Conservation (phyloP, 1,140 invertebrate genomes). For the Procambarus clarkii region DNA sequence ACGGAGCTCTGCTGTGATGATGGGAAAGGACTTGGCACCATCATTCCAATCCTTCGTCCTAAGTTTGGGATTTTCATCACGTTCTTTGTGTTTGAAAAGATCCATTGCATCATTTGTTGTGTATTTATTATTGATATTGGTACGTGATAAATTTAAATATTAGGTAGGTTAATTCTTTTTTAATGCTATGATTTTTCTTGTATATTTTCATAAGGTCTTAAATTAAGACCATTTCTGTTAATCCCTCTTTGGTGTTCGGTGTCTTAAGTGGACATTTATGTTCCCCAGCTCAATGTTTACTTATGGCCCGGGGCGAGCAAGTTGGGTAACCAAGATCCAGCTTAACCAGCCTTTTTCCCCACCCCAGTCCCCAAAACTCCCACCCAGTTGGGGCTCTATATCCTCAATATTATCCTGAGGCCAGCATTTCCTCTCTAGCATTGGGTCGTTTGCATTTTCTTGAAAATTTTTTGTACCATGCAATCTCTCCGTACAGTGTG, state of each 20-base stretch:
- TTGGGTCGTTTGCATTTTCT: background rate
- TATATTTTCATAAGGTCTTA: conserved; percentile 50
- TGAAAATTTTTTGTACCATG: conserved; percentile 39
- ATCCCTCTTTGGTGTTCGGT: conserved; percentile 50
- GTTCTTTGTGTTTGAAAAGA: conserved; percentile 44
- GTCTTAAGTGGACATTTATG: conserved; percentile 29
- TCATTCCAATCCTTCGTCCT: conserved; percentile 54
- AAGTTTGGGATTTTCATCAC: conserved; percentile 33
- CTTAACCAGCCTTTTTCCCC: conserved; percentile 23
- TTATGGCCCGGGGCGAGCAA: conserved; percentile 4
- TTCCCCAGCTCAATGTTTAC: conserved; percentile 34
- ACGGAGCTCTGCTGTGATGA: conserved; percentile 43
- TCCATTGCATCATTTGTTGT: conserved; percentile 62
- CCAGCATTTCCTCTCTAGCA: conserved; percentile 29
- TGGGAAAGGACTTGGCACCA: conserved; percentile 52
- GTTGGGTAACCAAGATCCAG: conserved; percentile 14
- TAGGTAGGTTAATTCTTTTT: conserved; percentile 57
- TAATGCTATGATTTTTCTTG: conserved; percentile 22
- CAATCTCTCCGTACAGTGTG: conserved; percentile 25
- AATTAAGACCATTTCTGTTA: conserved; percentile 43
- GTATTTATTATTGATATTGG: conserved; percentile 65
- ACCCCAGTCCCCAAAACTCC: background rate
- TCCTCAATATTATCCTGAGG: conserved; percentile 17
- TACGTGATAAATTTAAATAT: conserved; percentile 58
- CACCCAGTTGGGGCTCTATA: conserved; percentile 1